Conservation (phyloP, 2,888 invertebrate species). For the Allolobophora icterica region DNA sequence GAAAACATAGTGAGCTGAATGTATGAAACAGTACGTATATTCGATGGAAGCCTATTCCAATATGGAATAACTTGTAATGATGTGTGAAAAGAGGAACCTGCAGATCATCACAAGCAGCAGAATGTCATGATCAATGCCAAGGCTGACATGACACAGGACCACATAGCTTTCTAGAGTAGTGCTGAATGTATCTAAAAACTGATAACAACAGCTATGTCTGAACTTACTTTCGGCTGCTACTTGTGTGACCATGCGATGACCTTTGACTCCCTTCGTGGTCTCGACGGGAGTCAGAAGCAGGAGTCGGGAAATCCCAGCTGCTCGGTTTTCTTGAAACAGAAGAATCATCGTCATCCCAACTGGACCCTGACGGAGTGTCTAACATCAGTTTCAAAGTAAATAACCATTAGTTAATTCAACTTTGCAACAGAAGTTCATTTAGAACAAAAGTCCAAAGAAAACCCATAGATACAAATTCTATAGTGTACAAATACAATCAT, state of each 20-base stretch:
- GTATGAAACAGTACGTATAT: neutral
- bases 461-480: neutral
- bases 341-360: constrained; percentile 71
- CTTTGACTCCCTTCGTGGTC: neutral
- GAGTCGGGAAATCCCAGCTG: constrained; percentile 92
- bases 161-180: too few species aligned
- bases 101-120: too few species aligned
- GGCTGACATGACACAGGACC: too few species aligned
- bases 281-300: constrained; percentile 61
- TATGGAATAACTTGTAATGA: neutral
- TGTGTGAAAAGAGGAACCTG: too few species aligned
- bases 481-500: neutral
- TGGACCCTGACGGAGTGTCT: constrained; percentile 71
- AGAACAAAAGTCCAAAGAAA: neutral
- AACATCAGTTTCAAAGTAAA: neutral
- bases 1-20: neutral
- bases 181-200: neutral
- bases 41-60: neutral
- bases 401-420: neutral
- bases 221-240: neutral
- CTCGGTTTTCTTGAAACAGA: constrained; percentile 69
- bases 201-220: neutral
- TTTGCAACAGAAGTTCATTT: neutral
- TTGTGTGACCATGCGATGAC: constrained; percentile 22
- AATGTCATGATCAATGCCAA: too few species aligned